Base-by-base conservation (phyloP, 2,888 invertebrate species). In the Nemotelus pantherinus region DNA sequence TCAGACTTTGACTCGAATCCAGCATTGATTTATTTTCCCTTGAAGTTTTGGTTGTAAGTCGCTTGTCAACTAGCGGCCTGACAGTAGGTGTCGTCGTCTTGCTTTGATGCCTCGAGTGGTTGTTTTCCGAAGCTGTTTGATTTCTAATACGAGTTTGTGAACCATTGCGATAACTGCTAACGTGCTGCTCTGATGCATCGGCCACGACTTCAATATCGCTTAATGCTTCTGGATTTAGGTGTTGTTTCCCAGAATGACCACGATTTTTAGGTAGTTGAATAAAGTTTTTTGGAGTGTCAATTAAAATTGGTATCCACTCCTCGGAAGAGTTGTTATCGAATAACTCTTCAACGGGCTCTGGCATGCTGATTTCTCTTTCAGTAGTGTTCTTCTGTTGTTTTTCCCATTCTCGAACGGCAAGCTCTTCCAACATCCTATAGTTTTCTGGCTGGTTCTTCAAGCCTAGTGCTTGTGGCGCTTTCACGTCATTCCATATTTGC, bases 251-350 rank as follows among this genome's bases (percentile, higher is more conserved):
- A 25, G 25, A 25, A 25, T 25, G 25, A 25, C 25, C 25, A 25
- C 25, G 25, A n/a, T 75, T 10, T 39, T 63, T 75, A 48, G 63
- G 75, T 53, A 75, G 39, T 41, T 39, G 10, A 64, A 6, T 63
- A 9, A 75, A 3, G 9, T 50, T 41, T 3, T 64, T 25, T 5
- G 50, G 2, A 48, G 57, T 7, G 48, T 41, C 47, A 2, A 50
- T 71, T 5, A 47, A 3, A 47, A 78, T 55, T 10, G 86, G 86
- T 57, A 82, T 82, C 86, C 86, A 86, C 65, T 80, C 82, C n/a
- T 83, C 83, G n/a, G 84, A 84, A 57, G 85, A 83, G 80, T 25
- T 25, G 25, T 25, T 25, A 25, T 25, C 25, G 25, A 25, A 25
- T 25, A 25, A 25, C 25, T 25, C 25, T 25, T 25, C 25, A 25